A percentile compares a stretch with the other conserved stretches of the same genome.
These are phyloP conservation scores for Sylvilagus bachmani DNA, from an alignment of 2,113 vertebrate species.

Conservation along the genomic window DNA sequence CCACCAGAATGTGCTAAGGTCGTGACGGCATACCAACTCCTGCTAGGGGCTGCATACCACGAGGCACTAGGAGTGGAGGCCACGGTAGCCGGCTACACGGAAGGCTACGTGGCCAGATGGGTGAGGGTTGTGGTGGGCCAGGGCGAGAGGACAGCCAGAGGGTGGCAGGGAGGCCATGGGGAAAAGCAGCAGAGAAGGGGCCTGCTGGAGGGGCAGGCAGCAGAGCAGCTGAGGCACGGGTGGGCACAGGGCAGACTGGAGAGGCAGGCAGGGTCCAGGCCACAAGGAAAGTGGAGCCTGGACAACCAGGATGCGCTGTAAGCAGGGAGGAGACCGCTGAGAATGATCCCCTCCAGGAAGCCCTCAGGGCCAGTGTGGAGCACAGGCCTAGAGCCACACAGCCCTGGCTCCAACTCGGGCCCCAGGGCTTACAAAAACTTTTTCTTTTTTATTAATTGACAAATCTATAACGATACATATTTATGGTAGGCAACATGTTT, in stretches of 20 bases:
- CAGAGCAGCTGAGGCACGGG: not conserved
- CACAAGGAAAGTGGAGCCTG: not conserved
- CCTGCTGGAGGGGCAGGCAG: not conserved
- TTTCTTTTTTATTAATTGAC: not conserved
- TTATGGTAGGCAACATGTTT: not conserved
- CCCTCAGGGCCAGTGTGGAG: not conserved
- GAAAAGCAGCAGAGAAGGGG: not conserved
- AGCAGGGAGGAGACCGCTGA: not conserved
- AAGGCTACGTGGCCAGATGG: not conserved
- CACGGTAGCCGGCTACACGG: not conserved
- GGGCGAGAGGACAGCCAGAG: not conserved
- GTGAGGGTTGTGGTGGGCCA: too few species aligned
- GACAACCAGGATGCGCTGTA: not conserved
- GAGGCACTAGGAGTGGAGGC: not conserved
- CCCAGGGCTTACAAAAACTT: not conserved
- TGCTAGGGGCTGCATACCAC: not conserved
- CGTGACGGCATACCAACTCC: not conserved
- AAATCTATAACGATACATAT: not conserved
- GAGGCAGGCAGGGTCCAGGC: not conserved
- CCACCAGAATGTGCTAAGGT: constrained; percentile 2
- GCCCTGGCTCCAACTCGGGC: not conserved
- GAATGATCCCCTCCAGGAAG: not conserved
- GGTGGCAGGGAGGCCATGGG: not conserved
- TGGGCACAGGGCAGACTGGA: not conserved
- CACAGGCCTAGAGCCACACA: not conserved